Evolutionary conservation across 2,888 invertebrate genomes (phyloP).

Genomic region (Chrysolina americana): DNA sequence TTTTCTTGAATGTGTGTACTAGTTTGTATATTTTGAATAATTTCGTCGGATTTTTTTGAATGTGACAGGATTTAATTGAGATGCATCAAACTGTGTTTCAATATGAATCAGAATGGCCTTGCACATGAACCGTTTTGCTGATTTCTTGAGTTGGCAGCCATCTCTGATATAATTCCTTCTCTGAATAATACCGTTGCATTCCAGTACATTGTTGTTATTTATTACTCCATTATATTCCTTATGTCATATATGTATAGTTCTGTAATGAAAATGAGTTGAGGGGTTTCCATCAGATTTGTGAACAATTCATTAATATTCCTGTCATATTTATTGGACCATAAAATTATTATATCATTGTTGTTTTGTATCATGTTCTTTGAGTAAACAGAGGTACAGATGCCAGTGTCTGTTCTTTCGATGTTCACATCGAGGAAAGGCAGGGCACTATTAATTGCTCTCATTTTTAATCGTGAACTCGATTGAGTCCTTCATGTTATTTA

Average conservation of each 20-base stretch:
- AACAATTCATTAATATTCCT: constrained; percentile 21
- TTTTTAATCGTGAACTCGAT: too few species aligned
- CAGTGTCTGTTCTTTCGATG: too few species aligned
- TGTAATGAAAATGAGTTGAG: constrained; percentile 24
- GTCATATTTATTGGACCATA: constrained; percentile 25
- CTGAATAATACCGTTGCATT: constrained; percentile 26
- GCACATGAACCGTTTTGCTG: constrained; percentile 24
- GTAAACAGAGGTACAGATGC: too few species aligned
- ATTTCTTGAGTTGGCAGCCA: constrained; percentile 24
- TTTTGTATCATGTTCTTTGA: too few species aligned
- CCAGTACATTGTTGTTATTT: constrained; percentile 25
- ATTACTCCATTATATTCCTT: constrained; percentile 20
- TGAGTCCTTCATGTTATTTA: too few species aligned
- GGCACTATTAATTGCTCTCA: too few species aligned
- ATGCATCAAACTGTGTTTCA: too few species aligned
- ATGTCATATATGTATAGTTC: constrained; percentile 25
- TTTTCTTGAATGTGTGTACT: too few species aligned
- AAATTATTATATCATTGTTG: constrained; percentile 20
- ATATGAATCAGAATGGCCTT: constrained; percentile 11
- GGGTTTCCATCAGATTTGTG: constrained; percentile 21
- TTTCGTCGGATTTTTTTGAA: too few species aligned
- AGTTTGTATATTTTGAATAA: too few species aligned
- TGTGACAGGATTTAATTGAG: too few species aligned
- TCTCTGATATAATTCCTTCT: constrained; percentile 22
- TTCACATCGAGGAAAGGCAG: too few species aligned